phyloP scores from a whole-genome alignment of 2,113 vertebrate genomes.

The Diadophis punctatus region DNA sequence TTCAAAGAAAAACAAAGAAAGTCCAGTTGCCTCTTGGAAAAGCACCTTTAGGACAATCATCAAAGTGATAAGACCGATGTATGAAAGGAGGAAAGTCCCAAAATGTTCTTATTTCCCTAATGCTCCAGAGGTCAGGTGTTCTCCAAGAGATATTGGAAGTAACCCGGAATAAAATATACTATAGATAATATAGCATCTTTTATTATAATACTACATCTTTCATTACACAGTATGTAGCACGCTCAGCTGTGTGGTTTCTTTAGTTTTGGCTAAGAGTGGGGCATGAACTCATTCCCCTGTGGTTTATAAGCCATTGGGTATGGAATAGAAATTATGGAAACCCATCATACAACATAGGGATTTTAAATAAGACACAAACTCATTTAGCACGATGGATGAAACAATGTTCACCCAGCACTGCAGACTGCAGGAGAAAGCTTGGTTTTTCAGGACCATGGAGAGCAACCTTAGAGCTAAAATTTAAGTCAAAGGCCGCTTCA shows the following conservation, averaged over 20 bases:
- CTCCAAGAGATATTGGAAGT: background rate
- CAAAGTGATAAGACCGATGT: background rate
- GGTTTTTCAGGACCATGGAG: background rate
- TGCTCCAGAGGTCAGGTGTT: background rate
- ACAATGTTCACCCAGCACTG: background rate
- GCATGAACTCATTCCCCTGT: background rate
- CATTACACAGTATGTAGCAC: background rate
- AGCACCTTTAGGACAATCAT: no score
- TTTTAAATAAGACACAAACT: background rate
- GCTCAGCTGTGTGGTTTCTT: background rate
- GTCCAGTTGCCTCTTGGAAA: no score
- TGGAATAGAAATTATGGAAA: background rate
- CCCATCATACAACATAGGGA: background rate
- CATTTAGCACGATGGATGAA: background rate
- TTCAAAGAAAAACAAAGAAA: no score
- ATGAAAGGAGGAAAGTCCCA: background rate
- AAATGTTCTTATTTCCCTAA: background rate
- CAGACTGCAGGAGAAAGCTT: background rate
- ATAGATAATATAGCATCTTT: background rate
- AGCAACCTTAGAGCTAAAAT: background rate
- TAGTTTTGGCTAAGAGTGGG: background rate
- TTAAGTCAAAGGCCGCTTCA: background rate
- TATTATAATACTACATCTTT: background rate
- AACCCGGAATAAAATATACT: background rate
- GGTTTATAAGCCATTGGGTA: background rate